These are phyloP conservation scores for Ips typographus DNA, from an alignment of 1,140 invertebrate species.

Conservation along the genomic window DNA sequence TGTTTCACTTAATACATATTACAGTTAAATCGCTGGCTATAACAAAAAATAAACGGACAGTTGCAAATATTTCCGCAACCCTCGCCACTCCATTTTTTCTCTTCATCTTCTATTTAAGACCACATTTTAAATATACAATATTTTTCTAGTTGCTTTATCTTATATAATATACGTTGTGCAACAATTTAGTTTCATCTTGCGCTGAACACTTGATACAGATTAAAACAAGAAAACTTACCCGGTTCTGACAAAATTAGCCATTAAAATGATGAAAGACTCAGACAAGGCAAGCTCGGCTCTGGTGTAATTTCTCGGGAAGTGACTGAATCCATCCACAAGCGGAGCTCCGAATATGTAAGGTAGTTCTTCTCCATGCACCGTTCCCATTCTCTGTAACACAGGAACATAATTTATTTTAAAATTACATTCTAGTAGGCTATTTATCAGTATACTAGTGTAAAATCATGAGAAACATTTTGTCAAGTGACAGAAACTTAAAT, in stretches of 20 bases:
- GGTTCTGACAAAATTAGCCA: constrained; percentile 88
- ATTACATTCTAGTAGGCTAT: background rate
- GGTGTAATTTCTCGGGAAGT: constrained; percentile 80
- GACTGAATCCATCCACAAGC: constrained; percentile 71
- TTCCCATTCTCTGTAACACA: constrained; percentile 71
- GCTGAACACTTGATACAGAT: no score
- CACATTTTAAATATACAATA: no score
- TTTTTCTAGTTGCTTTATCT: no score
- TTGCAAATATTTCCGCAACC: no score
- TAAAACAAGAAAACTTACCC: constrained; percentile 67
- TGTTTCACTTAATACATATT: no score
- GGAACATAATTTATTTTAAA: background rate
- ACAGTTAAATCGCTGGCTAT: no score
- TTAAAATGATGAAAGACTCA: constrained; percentile 83
- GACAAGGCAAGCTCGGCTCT: constrained; percentile 78
- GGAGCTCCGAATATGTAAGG: constrained; percentile 87
- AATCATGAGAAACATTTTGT: background rate
- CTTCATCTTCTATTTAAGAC: no score
- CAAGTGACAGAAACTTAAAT: background rate
- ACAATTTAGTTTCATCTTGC: no score
- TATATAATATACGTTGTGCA: no score
- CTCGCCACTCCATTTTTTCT: no score
- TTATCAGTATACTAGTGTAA: background rate
- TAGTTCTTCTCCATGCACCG: constrained; percentile 87
- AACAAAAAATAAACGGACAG: no score